These are phyloP conservation scores for Carollia perspicillata DNA, from an alignment of 2,113 vertebrate species.

Conservation along the genomic window DNA sequence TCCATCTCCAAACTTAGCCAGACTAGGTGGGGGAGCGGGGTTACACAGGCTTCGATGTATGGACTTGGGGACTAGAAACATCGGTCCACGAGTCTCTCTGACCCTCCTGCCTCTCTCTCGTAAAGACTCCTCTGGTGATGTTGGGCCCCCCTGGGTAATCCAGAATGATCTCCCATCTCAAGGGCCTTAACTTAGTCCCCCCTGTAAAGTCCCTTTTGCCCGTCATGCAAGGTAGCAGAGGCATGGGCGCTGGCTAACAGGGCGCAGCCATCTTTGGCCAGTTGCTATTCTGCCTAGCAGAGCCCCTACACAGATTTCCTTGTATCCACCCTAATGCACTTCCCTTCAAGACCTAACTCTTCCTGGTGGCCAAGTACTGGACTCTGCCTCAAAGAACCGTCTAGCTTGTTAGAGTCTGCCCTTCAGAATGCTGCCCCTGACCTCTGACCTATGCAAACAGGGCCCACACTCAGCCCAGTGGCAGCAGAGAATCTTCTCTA, in stretches of 20 bases:
- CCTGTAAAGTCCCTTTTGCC: not conserved
- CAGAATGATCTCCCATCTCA: not conserved
- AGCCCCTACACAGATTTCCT: not conserved
- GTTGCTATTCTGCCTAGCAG: fast-evolving
- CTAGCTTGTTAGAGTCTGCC: not conserved
- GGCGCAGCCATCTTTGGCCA: not conserved
- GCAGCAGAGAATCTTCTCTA: not conserved
- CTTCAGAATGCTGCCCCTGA: not conserved
- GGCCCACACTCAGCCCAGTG: fast-evolving
- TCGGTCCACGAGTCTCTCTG: not conserved
- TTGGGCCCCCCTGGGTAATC: not conserved
- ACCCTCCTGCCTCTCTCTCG: not conserved
- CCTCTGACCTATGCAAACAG: not conserved
- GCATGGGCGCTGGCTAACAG: not conserved
- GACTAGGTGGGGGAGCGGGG: too few species aligned
- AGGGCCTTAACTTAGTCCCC: not conserved
- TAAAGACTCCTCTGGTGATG: not conserved
- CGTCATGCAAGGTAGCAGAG: fast-evolving
- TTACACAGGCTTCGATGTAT: not conserved
- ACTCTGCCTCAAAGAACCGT: not conserved
- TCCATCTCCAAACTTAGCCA: too few species aligned
- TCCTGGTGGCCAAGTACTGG: fast-evolving
- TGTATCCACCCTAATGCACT: fast-evolving
- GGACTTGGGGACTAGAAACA: not conserved
- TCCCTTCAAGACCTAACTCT: not conserved